These are phyloP conservation scores for Eptesicus fuscus DNA, from an alignment of 2,113 vertebrate genomes.

Conservation along the genomic window DNA sequence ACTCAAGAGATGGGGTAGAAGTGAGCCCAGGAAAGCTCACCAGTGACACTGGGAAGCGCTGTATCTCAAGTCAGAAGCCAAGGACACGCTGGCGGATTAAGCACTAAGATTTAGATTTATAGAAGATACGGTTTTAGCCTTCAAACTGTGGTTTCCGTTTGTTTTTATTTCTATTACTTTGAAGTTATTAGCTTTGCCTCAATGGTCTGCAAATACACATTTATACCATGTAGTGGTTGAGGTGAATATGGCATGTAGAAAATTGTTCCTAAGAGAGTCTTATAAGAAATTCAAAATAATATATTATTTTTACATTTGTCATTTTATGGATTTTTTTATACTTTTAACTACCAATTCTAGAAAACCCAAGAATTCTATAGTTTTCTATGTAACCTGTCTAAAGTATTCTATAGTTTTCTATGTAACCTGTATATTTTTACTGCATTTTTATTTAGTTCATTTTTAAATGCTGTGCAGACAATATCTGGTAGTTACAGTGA, in stretches of 20 bases:
- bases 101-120: neutral
- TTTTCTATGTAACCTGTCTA: neutral
- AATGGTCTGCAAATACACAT: neutral
- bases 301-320: neutral
- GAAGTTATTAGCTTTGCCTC: neutral
- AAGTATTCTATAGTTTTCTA: neutral
- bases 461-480: neutral
- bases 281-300: neutral
- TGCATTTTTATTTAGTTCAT: neutral
- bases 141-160: neutral
- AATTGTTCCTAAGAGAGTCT: neutral
- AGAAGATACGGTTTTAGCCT: neutral
- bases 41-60: slow-evolving; percentile 66
- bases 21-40: slow-evolving; percentile 57
- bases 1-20: neutral
- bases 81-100: neutral
- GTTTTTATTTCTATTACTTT: neutral
- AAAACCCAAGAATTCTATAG: neutral
- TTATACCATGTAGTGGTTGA: neutral
- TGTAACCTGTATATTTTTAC: neutral
- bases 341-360: neutral
- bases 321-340: neutral
- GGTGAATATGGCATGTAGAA: neutral
- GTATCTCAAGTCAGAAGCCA: neutral
- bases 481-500: neutral